Evolutionary conservation across 2,797 vertebrate genomes (phyloP), one percentile per base, ranked within the genome.

Genomic region (Notolepis coatsorum): DNA sequence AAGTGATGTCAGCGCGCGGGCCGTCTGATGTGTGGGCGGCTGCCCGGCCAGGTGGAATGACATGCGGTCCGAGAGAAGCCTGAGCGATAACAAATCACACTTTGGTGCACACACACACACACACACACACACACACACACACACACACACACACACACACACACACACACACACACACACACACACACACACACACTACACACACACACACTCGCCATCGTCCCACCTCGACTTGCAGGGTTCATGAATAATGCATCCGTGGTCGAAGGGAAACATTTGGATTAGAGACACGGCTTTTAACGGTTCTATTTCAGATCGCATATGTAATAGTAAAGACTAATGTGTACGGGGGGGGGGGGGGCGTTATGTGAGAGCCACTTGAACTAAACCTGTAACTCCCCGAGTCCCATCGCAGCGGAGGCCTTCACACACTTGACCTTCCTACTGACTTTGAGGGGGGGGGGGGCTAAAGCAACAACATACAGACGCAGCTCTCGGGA

Each of bases 261-360:
- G 57, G 79, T 60, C 61, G 70, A 72, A 84, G 63, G 65, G 83
- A 90, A 90, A 86, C 87, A 86, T 89, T 89, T 83, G 81, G 77
- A 67, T 87, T 87, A 81, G 77, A 89, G 80, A 89, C 88, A 90
- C 89, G 76, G 74, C 76, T 91, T 88, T 89, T 85, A 88, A 84
- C n/a, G n/a, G 85, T 69, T 80, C 65, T 61, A 77, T 80, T 88
- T 87, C 77, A 72, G 80, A 80, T 68, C 59, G 62, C 55, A 79
- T 83, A 73, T 79, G 79, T n/a, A n/a, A n/a, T n/a, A n/a, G n/a
- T n/a, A n/a, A n/a, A n/a, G n/a, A n/a, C n/a, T n/a, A n/a, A n/a
- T n/a, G n/a, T n/a, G n/a, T n/a, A n/a, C n/a, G n/a, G n/a, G n/a
- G n/a, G n/a, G n/a, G n/a, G n/a, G n/a, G n/a, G n/a, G n/a, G n/a